Evolutionary conservation across 2,113 vertebrate species (phyloP).

Genomic region (Alaudala cheleensis): DNA sequence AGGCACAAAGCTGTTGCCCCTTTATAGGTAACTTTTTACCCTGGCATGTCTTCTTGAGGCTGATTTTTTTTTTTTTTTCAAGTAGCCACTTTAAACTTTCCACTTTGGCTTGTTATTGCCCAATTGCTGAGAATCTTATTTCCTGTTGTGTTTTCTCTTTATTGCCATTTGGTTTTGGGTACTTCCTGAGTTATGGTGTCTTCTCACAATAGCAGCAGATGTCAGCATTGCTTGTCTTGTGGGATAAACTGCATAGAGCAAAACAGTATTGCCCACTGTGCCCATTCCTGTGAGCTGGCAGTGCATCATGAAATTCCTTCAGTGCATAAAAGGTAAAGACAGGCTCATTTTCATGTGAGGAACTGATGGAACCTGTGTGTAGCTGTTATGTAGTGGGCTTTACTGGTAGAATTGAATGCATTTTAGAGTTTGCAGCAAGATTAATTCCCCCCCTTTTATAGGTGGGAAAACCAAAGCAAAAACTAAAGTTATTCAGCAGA

Average conservation of each 20-base stretch:
- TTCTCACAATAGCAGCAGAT: not conserved
- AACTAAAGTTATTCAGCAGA: not conserved
- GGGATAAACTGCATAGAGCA: not conserved
- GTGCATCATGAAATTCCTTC: not conserved
- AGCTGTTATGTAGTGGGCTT: not conserved
- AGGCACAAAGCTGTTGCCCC: not conserved
- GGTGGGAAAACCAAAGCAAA: not conserved
- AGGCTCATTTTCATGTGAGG: not conserved
- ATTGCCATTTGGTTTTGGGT: conserved; percentile 4
- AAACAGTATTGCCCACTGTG: not conserved
- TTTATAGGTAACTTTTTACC: not conserved
- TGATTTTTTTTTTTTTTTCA: not conserved
- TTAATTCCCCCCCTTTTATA: not conserved
- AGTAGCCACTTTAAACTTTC: not conserved
- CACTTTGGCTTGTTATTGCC: not conserved
- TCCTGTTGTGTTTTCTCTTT: not conserved
- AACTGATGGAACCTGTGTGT: not conserved
- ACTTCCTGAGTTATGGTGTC: not conserved
- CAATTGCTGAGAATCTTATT: not conserved
- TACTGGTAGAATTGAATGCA: not conserved
- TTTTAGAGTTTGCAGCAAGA: not conserved
- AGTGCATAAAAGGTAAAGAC: not conserved
- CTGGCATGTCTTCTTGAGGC: not conserved
- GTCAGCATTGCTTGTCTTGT: not conserved
- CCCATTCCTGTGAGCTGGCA: not conserved